Evolutionary conservation across 2,797 vertebrate species (phyloP).

Genomic region (Cyprinella venusta): DNA sequence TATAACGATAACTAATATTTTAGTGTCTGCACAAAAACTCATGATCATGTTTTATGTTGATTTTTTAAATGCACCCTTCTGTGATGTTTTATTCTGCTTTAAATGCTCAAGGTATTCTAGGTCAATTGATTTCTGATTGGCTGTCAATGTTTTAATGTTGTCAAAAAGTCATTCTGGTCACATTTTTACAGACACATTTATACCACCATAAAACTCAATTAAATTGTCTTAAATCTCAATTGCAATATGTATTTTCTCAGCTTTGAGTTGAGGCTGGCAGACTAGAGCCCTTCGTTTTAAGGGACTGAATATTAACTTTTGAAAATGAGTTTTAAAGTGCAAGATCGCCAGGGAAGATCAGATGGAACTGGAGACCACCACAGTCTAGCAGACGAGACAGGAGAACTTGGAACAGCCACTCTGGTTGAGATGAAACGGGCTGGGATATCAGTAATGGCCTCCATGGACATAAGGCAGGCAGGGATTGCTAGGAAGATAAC

Average conservation of each 20-base stretch:
- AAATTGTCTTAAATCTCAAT: too few relatives aligned
- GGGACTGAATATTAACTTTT: neutral
- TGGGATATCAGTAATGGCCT: too few relatives aligned
- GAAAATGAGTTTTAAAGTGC: neutral
- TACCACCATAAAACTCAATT: neutral
- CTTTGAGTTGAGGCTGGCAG: neutral
- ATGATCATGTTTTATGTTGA: neutral
- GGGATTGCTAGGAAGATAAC: too few relatives aligned
- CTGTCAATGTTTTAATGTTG: neutral
- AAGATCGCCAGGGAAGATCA: too few relatives aligned
- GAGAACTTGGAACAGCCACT: too few relatives aligned
- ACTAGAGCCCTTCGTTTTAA: neutral
- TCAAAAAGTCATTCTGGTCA: neutral
- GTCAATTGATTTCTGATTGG: neutral
- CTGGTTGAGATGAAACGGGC: too few relatives aligned
- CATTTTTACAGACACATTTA: neutral
- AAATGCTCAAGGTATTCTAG: neutral
- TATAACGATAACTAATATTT: neutral
- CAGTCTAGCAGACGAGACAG: too few relatives aligned
- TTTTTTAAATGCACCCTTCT: neutral
- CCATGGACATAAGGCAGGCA: too few relatives aligned
- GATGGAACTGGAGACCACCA: too few relatives aligned
- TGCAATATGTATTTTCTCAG: neutral
- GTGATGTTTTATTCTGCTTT: neutral
- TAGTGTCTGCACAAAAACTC: neutral